phyloP scores from a whole-genome alignment of 1,140 invertebrate genomes.

The fruit fly (Drosophila melanogaster) region DNA sequence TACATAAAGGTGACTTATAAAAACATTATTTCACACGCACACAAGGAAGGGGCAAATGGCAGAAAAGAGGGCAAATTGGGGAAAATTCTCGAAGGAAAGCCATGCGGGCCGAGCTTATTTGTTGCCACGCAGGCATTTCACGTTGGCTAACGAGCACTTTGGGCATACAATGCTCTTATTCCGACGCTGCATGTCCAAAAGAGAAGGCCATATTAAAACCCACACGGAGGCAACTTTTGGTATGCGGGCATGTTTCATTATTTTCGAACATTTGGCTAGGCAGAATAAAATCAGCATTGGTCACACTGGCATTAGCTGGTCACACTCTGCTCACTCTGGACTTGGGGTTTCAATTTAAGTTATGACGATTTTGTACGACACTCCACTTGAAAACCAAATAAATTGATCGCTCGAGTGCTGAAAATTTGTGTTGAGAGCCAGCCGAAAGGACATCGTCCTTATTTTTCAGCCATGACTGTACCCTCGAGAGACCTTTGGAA shows the following conservation, averaged over 20 bases:
- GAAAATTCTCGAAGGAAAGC: conserved; percentile 1
- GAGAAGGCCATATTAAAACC: conserved; percentile 31
- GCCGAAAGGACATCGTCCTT: conserved; percentile 18
- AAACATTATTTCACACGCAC: conserved; percentile 77
- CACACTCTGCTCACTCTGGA: no score
- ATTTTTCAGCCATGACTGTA: conserved; percentile 19
- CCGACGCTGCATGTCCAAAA: neutral
- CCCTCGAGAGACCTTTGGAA: conserved; percentile 26
- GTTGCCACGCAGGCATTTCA: conserved; percentile 71
- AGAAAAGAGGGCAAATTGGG: conserved; percentile 2
- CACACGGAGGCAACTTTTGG: neutral
- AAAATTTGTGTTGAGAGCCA: no score
- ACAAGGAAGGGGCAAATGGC: neutral
- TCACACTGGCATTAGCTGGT: no score
- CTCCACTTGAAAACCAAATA: neutral
- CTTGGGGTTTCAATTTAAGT: no score
- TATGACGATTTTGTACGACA: no score
- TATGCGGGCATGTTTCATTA: conserved; percentile 1
- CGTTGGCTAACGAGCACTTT: conserved; percentile 71
- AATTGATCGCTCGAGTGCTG: conserved; percentile 12
- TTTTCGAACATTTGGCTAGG: neutral
- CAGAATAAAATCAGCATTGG: neutral
- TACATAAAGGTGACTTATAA: conserved; percentile 81
- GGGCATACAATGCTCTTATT: conserved; percentile 48
- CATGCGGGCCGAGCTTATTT: conserved; percentile 69